Evolutionary conservation across 2,888 invertebrate genomes (phyloP), one percentile per base, ranked within the genome.

Genomic region (Nymphalis c-album): DNA sequence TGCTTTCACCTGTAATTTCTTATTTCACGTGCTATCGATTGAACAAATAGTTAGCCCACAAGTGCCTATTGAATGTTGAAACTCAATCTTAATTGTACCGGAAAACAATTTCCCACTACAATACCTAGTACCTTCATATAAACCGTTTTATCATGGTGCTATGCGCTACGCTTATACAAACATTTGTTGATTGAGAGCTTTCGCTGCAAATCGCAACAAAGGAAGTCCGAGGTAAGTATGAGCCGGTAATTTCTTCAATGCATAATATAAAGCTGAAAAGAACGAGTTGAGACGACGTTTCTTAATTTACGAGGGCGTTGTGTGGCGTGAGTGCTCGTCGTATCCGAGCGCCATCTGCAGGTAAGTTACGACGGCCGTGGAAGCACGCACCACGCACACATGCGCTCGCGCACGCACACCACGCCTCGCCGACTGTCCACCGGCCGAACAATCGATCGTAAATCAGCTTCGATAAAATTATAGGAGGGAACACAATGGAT

Each of bases 381-480:
- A 74, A 76, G 78, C 76, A 74, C 77, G 83, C 83, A 83, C 85
- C 75, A 78, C 81, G 81, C 76, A 74, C 79, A 83, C 87, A 80
- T 86, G 81, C 82, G 82, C 87, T 79, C 83, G 80, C 87, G 85
- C 88, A 86, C 89, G 67, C 85, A 85, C 88, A 86, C 87, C 75
- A 78, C 80, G 80, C 78, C 82, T 76, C 82, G 77, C 83, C 80
- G 79, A 86, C 90, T 91, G 90, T 91, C 91, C 90, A 83, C 86
- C 84, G 86, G 81, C 80, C 87, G 88, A 92, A 92, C 92, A 92
- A 92, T 92, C 91, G 92, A 91, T 91, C 92, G 89, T 92, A 92
- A 92, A 92, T 91, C 91, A 90, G 84, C 88, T 90, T 89, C 91
- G 91, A 92, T 92, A 92, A 91, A 92, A 91, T 92, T 92, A 91